phyloP scores from a whole-genome alignment of 2,113 vertebrate genomes.

The Emydocephalus ijimae region DNA sequence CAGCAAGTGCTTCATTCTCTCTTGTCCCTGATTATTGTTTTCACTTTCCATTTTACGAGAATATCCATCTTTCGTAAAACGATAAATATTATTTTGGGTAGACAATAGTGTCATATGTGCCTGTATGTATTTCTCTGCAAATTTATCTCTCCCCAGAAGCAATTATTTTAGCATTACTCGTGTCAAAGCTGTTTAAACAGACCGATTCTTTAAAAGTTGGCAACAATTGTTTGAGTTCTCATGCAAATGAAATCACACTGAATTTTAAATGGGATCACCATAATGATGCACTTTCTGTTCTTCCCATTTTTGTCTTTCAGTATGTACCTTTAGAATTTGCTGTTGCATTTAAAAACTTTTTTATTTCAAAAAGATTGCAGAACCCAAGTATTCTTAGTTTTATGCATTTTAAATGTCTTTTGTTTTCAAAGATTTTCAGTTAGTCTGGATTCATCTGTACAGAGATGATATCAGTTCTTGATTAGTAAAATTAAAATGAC shows the following conservation, averaged over 20 bases:
- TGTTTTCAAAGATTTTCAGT: not conserved
- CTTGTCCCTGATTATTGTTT: not conserved
- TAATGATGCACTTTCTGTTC: constrained; percentile 12
- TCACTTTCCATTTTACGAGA: not conserved
- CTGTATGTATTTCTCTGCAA: not conserved
- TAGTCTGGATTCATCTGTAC: not conserved
- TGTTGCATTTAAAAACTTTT: not conserved
- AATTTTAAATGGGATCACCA: constrained; percentile 9
- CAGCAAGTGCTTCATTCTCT: not conserved
- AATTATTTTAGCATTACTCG: not conserved
- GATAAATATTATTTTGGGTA: not conserved
- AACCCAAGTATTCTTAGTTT: not conserved
- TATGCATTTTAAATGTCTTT: not conserved
- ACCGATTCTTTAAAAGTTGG: constrained; percentile 12
- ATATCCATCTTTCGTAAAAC: not conserved
- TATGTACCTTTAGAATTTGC: not conserved
- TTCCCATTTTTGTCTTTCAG: not conserved
- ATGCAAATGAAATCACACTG: constrained; percentile 21
- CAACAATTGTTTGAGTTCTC: not conserved
- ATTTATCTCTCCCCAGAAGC: not conserved
- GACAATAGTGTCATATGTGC: not conserved
- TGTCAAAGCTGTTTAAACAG: not conserved
- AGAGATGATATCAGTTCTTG: not conserved
- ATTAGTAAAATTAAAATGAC: not conserved
- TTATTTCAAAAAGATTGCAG: not conserved